These are phyloP conservation scores for Stratiomys singularior DNA, from an alignment of 2,888 invertebrate species.

Conservation along the genomic window DNA sequence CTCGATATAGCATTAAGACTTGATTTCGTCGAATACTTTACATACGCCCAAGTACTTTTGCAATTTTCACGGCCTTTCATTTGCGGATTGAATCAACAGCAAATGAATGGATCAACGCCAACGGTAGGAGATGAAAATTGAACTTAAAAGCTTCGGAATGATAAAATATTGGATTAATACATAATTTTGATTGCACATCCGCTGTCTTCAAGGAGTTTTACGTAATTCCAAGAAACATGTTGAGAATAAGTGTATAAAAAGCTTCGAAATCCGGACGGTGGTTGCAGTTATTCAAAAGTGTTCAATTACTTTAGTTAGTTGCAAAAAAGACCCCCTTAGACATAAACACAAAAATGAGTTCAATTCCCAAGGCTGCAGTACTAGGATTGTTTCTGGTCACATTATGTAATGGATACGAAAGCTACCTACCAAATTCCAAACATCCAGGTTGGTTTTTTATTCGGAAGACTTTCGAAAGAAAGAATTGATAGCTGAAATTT, in stretches of 20 bases:
- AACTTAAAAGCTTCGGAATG: no score
- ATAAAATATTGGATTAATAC: no score
- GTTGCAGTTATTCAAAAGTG: not conserved
- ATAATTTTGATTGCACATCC: not conserved
- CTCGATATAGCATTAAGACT: no score
- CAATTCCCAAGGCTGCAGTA: not conserved
- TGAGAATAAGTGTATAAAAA: not conserved
- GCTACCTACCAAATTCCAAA: constrained; percentile 8
- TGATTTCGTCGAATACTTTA: no score
- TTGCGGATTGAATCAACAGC: no score
- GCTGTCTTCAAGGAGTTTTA: not conserved
- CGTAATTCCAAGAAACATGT: constrained; percentile 9
- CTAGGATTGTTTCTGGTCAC: not conserved
- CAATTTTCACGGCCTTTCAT: no score
- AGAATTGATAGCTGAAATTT: no score
- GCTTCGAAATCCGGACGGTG: not conserved
- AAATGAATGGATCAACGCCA: no score
- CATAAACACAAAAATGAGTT: not conserved
- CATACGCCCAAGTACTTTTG: no score
- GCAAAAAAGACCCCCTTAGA: not conserved
- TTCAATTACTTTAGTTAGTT: not conserved
- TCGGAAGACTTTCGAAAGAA: no score
- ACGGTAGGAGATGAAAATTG: no score
- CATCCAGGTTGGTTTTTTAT: constrained; percentile 22
- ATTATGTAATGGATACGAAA: not conserved